Evolutionary conservation across 2,888 invertebrate species (phyloP).

Genomic region (Sinohyriopsis cumingii): DNA sequence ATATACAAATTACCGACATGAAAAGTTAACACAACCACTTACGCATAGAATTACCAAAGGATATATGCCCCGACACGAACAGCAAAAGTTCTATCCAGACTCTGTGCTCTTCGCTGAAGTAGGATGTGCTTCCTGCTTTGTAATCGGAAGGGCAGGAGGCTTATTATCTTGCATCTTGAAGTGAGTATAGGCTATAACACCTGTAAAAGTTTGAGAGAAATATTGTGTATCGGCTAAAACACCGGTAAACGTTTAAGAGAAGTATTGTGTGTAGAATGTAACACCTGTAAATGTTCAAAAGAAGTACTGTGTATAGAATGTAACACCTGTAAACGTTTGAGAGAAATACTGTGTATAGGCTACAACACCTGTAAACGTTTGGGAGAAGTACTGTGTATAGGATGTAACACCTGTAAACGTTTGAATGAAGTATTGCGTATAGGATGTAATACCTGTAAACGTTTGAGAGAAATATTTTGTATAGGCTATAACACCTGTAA

Average conservation of each 20-base stretch:
- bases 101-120: no score
- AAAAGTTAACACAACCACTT: no score
- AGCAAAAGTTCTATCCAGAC: no score
- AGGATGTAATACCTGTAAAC: slow-evolving; percentile 25
- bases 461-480: slow-evolving; percentile 6
- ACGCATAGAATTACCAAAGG: no score
- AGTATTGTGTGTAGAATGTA: not conserved
- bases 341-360: slow-evolving; percentile 19
- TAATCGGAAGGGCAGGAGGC: slow-evolving; percentile 2
- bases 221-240: slow-evolving; percentile 12
- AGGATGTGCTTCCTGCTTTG: no score
- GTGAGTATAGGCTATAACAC: slow-evolving; percentile 35
- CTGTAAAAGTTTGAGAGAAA: slow-evolving; percentile 5
- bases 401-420: slow-evolving; percentile 23
- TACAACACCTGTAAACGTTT: slow-evolving; percentile 21
- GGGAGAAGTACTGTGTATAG: slow-evolving; percentile 15
- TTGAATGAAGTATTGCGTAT: slow-evolving; percentile 12
- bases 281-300: slow-evolving; percentile 16
- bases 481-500: slow-evolving; percentile 30
- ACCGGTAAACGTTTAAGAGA: slow-evolving; percentile 7
- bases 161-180: slow-evolving; percentile 37
- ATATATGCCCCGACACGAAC: no score
- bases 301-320: slow-evolving; percentile 23
- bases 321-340: slow-evolving; percentile 16
- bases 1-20: no score